Evolutionary conservation across 1,140 invertebrate genomes (phyloP), one percentile per base, ranked within the genome.

Genomic region (Neuroterus valhalla): DNA sequence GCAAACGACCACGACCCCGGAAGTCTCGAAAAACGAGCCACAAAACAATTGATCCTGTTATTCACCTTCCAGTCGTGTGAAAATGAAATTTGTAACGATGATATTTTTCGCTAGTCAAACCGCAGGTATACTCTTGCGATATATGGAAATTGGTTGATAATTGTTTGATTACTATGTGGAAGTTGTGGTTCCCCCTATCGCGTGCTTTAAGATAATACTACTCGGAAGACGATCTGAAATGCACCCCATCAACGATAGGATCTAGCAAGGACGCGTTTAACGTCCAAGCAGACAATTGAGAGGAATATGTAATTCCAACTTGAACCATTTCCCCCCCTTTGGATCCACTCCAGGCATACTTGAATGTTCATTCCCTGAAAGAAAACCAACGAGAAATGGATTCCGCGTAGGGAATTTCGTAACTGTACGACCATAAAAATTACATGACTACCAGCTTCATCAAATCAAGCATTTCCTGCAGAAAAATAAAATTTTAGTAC

Each of bases 221-320:
- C 0, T 48, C n/a, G 46, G 17, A 48, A 48, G 46, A 48, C 17
- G 46, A 48, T 48, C 46, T 48, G 46, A 48, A 48, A 48, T 48
- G 46, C 46, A 48, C 46, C 46, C 46, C 46, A 19, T 48, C 17
- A n/a, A 17, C 46, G 17, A 48, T n/a, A n/a, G 46, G 46, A n/a
- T 6, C 6, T n/a, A 19, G 17, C n/a, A 48, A 48, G 17, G 17
- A 48, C 46, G 46, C 17, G 46, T 48, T 48, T 19, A 48, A 19
- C 17, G 46, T 48, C 46, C 46, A 19, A 19, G n/a, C 46, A 48
- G 46, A 48, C 46, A 48, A 48, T 17, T 48, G 17, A 46, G 15
- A 3, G 15, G 46, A 48, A 17, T 48, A 48, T 6, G 46, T 48
- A 48, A 15, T 48, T 19, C 17, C 46, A 48, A 48, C 6, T 48